Base-by-base conservation (phyloP, 2,797 vertebrate species). In the Arrhamphus sclerolepis region DNA sequence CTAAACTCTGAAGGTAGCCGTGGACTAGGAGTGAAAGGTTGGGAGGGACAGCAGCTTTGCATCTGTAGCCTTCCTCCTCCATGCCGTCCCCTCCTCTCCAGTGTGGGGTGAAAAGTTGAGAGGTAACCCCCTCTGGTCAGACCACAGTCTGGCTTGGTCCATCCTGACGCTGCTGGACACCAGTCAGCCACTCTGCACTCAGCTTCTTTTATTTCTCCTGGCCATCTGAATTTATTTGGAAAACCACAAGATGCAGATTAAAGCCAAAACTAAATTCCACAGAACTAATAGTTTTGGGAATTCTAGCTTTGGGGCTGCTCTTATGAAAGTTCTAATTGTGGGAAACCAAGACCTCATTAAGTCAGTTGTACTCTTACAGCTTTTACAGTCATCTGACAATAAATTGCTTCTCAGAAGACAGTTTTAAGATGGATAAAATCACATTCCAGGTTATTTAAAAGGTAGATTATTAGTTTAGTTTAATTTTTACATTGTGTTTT, bases 51-150 rank as follows among this genome's bases (percentile, higher is more conserved):
- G 9, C 28, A 29, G 9, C 28, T 29, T 29, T 29, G 7, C 28
- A 29, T 29, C 28, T 29, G 28, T 29, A 8, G 1, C n/a, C n/a
- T n/a, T n/a, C n/a, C n/a, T n/a, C n/a, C n/a, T 6, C 9, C 28
- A 29, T 7, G 28, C 28, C 28, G 7, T 8, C 28, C 28, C 7
- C 28, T 7, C 28, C 28, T 7, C 28, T 29, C 6, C 28, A 29
- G 28, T 13, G 5, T 9, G 16, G 18, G 46, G 20, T 51, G n/a
- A 57, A 57, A 46, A 28, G 62, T 29, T 29, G 28, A 46, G 11
- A 48, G 3, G 5, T 17, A 8, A 29, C 28, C 2, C 28, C 26
- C 26, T n/a, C n/a, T n/a, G n/a, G n/a, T n/a, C 29, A 29, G 29
- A 29, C 29, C 29, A 29, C 29, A 29, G 29, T 29, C 26, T 28